These are phyloP conservation scores for Dromas ardeola DNA, from an alignment of 2,113 vertebrate species.

Conservation along the genomic window DNA sequence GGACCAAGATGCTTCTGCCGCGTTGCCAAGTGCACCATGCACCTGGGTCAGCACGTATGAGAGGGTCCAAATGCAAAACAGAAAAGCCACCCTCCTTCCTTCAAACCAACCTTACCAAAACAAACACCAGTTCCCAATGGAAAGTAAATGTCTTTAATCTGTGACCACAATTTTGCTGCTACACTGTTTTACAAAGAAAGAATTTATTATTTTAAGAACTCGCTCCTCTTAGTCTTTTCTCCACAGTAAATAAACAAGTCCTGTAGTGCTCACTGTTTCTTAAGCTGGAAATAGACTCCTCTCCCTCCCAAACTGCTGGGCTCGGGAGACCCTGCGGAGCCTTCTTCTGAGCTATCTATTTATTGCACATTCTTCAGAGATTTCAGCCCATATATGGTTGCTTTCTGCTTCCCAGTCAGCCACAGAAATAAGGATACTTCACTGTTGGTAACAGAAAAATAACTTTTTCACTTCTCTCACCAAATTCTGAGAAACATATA, in stretches of 20 bases:
- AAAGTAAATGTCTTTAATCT: background rate
- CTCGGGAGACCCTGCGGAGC: background rate
- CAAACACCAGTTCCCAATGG: background rate
- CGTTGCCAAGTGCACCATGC: rapidly evolving
- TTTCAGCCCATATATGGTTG: conserved; percentile 33
- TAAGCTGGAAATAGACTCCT: background rate
- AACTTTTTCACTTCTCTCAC: background rate
- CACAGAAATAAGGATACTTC: background rate
- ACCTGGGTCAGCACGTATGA: rapidly evolving
- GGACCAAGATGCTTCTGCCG: background rate
- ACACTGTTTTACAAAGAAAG: rapidly evolving
- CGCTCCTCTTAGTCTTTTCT: background rate
- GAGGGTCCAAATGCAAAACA: background rate
- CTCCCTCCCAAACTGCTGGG: background rate
- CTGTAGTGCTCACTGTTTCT: background rate
- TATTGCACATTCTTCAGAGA: conserved; percentile 23
- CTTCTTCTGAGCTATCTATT: conserved; percentile 20
- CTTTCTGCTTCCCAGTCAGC: background rate
- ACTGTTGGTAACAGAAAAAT: background rate
- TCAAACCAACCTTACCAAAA: background rate
- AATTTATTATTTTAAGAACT: background rate
- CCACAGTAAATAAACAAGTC: background rate
- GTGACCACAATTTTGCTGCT: background rate
- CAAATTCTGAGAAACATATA: background rate
- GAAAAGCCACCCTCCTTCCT: background rate